A percentile compares a stretch with the other conserved stretches of the same genome.
Evolutionary conservation across 2,888 invertebrate genomes (phyloP).

Genomic region (Epinotia ramella): DNA sequence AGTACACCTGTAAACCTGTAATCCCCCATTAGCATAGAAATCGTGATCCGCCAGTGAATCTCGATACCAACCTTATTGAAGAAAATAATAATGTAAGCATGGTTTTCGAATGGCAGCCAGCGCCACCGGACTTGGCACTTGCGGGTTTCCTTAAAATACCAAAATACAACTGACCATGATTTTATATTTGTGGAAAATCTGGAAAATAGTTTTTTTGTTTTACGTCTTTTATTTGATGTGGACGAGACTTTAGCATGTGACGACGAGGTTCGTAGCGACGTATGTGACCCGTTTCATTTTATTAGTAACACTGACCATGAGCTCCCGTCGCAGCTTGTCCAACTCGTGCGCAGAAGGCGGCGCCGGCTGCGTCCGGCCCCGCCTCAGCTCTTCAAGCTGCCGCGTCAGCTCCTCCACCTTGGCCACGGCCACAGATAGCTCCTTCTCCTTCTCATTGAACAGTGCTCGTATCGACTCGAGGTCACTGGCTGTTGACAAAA

Average conservation of each 20-base stretch:
- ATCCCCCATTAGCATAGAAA: not conserved
- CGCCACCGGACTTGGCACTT: not conserved
- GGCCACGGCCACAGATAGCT: constrained; percentile 97
- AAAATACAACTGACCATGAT: too few species aligned
- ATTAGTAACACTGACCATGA: constrained; percentile 89
- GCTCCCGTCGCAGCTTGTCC: constrained; percentile 95
- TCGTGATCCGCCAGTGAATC: not conserved
- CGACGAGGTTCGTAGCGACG: too few species aligned
- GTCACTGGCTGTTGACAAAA: constrained; percentile 91
- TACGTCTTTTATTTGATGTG: too few species aligned
- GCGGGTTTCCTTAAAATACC: too few species aligned
- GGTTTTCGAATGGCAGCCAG: not conserved
- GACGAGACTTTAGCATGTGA: too few species aligned
- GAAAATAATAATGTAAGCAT: not conserved
- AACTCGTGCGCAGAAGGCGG: constrained; percentile 93
- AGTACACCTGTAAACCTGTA: too few species aligned
- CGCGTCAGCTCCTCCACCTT: constrained; percentile 98
- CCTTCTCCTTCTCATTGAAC: constrained; percentile 99
- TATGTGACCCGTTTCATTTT: too few species aligned
- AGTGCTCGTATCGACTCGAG: constrained; percentile 97
- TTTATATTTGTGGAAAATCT: too few species aligned
- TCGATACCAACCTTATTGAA: not conserved
- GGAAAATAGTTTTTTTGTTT: too few species aligned
- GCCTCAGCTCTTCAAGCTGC: constrained; percentile 96
- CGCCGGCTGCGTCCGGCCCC: constrained; percentile 87